phyloP scores from a whole-genome alignment of 2,888 invertebrate species.

The Glyphotaelius pellucidus region DNA sequence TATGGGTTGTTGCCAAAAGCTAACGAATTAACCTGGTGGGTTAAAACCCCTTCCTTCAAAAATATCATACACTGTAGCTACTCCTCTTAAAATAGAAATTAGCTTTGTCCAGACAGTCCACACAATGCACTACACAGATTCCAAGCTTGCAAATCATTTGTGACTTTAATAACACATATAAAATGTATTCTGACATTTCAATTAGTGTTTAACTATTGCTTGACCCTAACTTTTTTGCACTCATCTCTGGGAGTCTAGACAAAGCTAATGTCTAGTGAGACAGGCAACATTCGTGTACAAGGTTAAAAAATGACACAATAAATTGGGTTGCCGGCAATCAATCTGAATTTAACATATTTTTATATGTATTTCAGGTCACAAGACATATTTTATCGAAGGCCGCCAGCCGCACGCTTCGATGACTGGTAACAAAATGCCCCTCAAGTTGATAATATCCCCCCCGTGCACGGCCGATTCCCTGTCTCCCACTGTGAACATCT shows the following conservation, averaged over 20 bases:
- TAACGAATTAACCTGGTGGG: no score
- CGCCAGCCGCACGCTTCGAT: conserved; percentile 79
- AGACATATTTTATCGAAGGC: conserved; percentile 91
- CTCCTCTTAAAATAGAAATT: neutral
- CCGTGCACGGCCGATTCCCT: conserved; percentile 72
- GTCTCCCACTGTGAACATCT: conserved; percentile 61
- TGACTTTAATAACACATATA: no score
- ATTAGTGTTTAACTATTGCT: no score
- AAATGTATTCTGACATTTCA: no score
- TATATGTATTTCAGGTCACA: conserved; percentile 79
- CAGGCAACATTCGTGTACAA: neutral
- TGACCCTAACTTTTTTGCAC: no score
- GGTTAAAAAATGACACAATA: neutral
- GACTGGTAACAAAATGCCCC: conserved; percentile 73
- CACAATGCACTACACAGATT: no score
- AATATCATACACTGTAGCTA: neutral
- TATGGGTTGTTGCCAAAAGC: no score
- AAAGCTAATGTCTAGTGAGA: neutral
- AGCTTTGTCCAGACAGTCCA: no score
- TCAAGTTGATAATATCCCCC: conserved; percentile 81
- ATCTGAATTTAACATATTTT: neutral
- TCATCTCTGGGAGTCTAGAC: no score
- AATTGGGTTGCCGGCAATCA: no score
- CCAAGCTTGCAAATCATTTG: no score
- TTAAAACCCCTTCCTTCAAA: neutral